A percentile compares a stretch with the other conserved stretches of the same genome.
These are phyloP conservation scores for Trichopoda pennipes DNA, from an alignment of 2,888 invertebrate genomes.

Conservation along the genomic window DNA sequence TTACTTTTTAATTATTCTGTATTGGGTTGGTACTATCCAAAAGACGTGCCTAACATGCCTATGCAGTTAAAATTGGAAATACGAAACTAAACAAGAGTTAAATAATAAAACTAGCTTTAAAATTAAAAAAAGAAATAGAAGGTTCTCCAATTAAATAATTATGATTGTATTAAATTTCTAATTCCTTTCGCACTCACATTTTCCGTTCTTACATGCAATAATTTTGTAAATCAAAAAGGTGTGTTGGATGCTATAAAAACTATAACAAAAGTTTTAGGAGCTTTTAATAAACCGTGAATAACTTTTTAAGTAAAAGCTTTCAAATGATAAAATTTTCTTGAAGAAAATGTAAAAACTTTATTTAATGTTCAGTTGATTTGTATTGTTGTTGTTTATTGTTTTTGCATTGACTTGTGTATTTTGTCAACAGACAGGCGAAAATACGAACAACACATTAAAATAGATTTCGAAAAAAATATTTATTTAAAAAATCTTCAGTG, in stretches of 20 bases:
- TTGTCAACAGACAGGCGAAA: slow-evolving; percentile 10
- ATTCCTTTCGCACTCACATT: no score
- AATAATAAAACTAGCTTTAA: no score
- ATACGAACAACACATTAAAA: slow-evolving; percentile 37
- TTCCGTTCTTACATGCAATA: no score
- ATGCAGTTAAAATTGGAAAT: no score
- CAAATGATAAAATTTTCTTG: neutral
- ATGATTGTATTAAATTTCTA: no score
- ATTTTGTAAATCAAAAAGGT: no score
- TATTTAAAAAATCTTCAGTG: slow-evolving; percentile 10
- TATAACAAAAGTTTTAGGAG: slow-evolving; percentile 13
- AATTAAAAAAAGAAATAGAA: no score
- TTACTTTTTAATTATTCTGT: no score
- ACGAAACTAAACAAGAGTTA: no score
- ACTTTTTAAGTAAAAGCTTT: slow-evolving; percentile 30
- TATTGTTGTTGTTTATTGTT: slow-evolving; percentile 17
- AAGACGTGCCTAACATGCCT: no score
- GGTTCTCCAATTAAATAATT: no score
- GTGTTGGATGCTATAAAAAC: neutral
- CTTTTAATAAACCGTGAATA: slow-evolving; percentile 7
- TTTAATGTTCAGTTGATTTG: slow-evolving; percentile 25
- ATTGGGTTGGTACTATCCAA: no score
- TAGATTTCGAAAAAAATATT: slow-evolving; percentile 29
- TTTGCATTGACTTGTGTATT: slow-evolving; percentile 2
- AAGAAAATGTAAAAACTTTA: neutral